Evolutionary conservation across 2,888 invertebrate genomes (phyloP), one percentile per base, ranked within the genome.

Genomic region (Drosophila emarginata): DNA sequence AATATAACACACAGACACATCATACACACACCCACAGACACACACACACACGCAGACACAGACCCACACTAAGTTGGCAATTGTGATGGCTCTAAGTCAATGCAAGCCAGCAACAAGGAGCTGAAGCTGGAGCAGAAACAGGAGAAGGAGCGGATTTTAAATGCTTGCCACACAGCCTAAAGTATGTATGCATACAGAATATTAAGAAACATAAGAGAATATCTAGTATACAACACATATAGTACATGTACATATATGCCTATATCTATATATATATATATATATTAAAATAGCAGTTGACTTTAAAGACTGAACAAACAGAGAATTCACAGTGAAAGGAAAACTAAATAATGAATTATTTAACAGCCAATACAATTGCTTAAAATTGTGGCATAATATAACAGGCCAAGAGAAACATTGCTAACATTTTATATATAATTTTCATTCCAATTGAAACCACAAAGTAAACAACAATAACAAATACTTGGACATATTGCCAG

Each of bases 151-250:
- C 74, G 77, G 80, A 76, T 75, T 78, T 70, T 70, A 78, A 82
- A 85, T 85, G 85, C 82, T 85, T 82, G 82, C 82, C 82, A 77
- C 78, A 68, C 39, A 59, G 54, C 65, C 54, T 64, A 40, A 37
- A 37, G 53, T 37, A 62, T 74, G 68, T 60, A 80, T 79, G 73
- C 76, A 78, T 70, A 73, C 78, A 63, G 72, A 79, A 84, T 71
- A 84, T 71, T 67, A 77, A 63, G 72, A 69, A 79, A 78, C 70
- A 62, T 23, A 45, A 57, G 37, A 28, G 21, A 52, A 58, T 21
- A 21, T 45, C 45, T 45, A 45, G 45, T 45, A 61, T 37, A 40
- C 23, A 36, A 54, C 12, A 56, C 18, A 63, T 40, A 59, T 15
- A 53, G 45, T 26, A 59, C 18, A 59, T 50, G 14, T 32, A 51